Conservation (phyloP, 2,113 vertebrate species). For the Herpetotheres cachinnans region DNA sequence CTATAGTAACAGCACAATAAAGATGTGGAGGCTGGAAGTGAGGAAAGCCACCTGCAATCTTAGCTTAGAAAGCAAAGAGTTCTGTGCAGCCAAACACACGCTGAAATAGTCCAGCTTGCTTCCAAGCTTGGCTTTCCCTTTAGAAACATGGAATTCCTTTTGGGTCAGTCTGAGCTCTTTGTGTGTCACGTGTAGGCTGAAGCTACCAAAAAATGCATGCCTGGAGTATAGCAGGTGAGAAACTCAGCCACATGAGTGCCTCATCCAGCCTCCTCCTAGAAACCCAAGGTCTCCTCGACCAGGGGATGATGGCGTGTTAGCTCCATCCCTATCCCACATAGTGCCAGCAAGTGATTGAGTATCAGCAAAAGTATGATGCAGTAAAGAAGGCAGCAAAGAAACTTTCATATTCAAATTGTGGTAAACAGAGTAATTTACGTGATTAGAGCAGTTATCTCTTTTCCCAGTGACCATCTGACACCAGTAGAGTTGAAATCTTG, state of each 20-base stretch:
- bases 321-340: background rate
- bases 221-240: background rate
- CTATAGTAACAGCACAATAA: background rate
- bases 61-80: background rate
- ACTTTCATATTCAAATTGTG: background rate
- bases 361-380: background rate
- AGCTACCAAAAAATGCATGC: background rate
- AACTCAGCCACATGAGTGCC: background rate
- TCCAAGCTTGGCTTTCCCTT: background rate
- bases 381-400: background rate
- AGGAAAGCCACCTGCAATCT: constrained; percentile 42
- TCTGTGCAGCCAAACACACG: background rate
- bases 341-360: background rate
- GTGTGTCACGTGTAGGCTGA: background rate
- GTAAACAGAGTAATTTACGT: background rate
- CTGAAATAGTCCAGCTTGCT: background rate
- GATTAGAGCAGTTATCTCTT: background rate
- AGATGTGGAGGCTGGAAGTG: constrained; percentile 5
- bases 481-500: background rate
- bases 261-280: background rate
- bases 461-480: background rate
- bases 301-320: background rate
- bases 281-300: background rate
- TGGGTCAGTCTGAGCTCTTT: background rate
- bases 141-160: background rate